Evolutionary conservation across 2,888 invertebrate species (phyloP), one percentile per base, ranked within the genome.

Genomic region (Drosophila ustulata): DNA sequence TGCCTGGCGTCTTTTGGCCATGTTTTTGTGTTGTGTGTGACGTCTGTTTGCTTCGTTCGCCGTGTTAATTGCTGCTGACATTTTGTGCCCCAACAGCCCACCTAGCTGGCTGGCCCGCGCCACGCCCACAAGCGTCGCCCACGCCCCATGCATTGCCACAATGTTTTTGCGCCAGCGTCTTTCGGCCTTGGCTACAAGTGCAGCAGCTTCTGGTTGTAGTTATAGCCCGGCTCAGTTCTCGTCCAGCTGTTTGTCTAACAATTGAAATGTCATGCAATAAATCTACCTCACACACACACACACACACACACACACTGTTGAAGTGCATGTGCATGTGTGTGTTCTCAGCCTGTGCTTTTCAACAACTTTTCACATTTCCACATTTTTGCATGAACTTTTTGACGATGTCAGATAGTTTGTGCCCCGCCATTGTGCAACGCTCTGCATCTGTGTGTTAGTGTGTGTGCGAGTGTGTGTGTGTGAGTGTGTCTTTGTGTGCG

Each of bases 201-300:
- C 67, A 55, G 77, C 74, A 39, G 39, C 49, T 59, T 52, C 52
- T 72, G 61, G 39, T 66, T 72, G 72, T 57, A 52, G 70, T 61
- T 70, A 53, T 63, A 62, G 77, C 77, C 77, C 62, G 58, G 64
- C 73, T 78, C 78, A 67, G 70, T 75, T 66, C 69, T 72, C 87
- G 82, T 87, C 84, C 87, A 84, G 85, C 87, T 84, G 84, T 84
- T 84, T 84, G 87, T 84, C 84, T 80, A 84, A 84, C 85, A 84
- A 84, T 84, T 84, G 87, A 84, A 84, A 87, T 87, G 88, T 84
- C 85, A 84, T 82, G 84, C 84, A 80, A 87, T 84, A 84, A 84
- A 84, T 84, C 85, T 84, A 78, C 80, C 75, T 68, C 71, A 59
- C 82, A 75, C 66, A 71, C 66, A 63, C 67, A 46, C 68, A 49